Evolutionary conservation across 1,140 invertebrate genomes (phyloP), one percentile per base, ranked within the genome.

Genomic region (Gryon sp.): DNA sequence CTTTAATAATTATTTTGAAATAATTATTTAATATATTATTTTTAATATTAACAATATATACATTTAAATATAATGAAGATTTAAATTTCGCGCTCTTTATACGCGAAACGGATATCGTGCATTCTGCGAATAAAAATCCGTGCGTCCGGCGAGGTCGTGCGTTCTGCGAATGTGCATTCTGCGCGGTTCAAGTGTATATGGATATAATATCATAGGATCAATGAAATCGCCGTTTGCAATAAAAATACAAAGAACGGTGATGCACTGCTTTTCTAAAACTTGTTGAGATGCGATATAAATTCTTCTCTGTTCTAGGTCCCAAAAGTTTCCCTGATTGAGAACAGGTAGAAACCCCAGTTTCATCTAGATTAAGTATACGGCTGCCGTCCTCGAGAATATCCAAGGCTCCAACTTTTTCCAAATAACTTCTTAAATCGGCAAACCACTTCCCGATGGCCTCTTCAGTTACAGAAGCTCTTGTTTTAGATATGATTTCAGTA

Each of bases 341-440:
- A 12, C 66, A 75, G 2, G 59, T 62, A 7, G 79, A 45, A 60
- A 88, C 82, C 50, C 76, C 79, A 24, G 83, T 85, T 69, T 89
- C 87, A 55, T 88, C 83, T 4, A 80, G 76, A 66, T 89, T 88
- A 28, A 83, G 82, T 9, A 87, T 80, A 14, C 80, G 62, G 7
- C 46, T 52, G 19, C 78, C 79, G 62, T 83, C 63, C 11, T 82
- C 48, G 52, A 87, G 36, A 32, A 84, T 69, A 46, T 82, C 72
- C 9, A 34, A 12, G 48, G 46, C 76, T 8, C 65, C 30, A 34
- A 34, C 32, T 34, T 45, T 82, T 73, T 22, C 76, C 9, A 84
- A 75, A 76, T 83, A 82, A 18, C 28, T n/a, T 53, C 80, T 41
- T 9, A 88, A 75, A 19, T 82, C 57, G 4, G 14, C 4, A 75